phyloP scores from a whole-genome alignment of 2,797 vertebrate genomes.

The Brachyrhaphis roseni region DNA sequence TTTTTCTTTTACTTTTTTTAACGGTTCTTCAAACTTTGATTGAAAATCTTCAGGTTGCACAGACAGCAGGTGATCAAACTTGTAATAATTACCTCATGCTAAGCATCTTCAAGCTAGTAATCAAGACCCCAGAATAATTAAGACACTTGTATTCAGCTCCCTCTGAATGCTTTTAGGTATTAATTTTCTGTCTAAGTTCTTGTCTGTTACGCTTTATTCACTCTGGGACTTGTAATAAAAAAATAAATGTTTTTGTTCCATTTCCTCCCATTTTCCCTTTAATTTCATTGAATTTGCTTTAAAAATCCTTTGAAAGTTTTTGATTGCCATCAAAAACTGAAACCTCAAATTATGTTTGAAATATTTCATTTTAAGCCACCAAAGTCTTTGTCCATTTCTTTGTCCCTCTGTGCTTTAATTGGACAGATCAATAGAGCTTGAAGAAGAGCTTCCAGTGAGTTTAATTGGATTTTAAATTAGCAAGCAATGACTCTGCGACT shows the following conservation, averaged over 20 bases:
- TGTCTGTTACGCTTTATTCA: background rate
- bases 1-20: too few relatives aligned
- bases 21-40: background rate
- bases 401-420: background rate
- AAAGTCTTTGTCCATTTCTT: background rate
- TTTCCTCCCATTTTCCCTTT: background rate
- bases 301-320: background rate
- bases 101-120: background rate
- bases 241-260: background rate
- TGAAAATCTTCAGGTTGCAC: background rate
- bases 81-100: background rate
- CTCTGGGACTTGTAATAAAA: background rate
- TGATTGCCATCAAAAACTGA: background rate
- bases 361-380: background rate
- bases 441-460: background rate
- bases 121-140: background rate
- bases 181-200: background rate
- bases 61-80: too few relatives aligned
- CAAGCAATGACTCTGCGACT: background rate
- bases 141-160: background rate
- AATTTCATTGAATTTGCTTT: background rate
- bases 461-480: slow-evolving; percentile 6
- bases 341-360: background rate
- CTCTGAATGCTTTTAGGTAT: background rate
- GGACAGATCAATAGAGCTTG: background rate